Evolutionary conservation across 35 echinoderm and acorn worm species (phyloP), one percentile per base, ranked within the genome.

Genomic region (Apostichopus parvimensis): DNA sequence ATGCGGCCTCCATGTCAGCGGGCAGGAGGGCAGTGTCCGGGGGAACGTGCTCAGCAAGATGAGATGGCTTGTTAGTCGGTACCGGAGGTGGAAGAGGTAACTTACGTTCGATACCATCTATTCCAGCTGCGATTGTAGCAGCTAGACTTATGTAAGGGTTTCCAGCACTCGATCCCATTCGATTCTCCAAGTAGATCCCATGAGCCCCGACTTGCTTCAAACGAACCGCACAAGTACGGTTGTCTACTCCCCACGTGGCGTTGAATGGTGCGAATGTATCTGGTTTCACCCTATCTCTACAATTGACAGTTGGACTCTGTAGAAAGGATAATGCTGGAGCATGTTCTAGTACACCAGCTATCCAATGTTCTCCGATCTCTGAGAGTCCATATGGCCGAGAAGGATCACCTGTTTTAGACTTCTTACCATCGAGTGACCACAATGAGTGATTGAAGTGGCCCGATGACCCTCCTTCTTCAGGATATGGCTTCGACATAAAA

Each of bases 81-180:
- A 77, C 8, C 54, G 90, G 61, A 1, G 26, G 28, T 21, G 87
- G 87, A 72, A 92, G 94, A 1, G 80, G 58, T 12, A 95, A 83
- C 23, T 92, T 79, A 53, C 94, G 53, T 17, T 88, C 91, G 79
- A 95, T 95, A 5, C 94, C 94, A 20, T 95, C 94, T 20, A 95
- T 93, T 15, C 94, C 94, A 20, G 94, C 94, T 53, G 92, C 89
- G 1, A 95, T 88, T 14, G 86, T 93, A 21, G 88, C 94, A 8
- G 94, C 91, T 0, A 95, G 58, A 55, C 87, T 66, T 21, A 95
- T 83, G 57, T 95, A 95, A 14, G 94, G 94, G 54, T 95, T 95
- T 20, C 89, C 79, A 5, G 78, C 94, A n/a, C 80, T 87, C 58
- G 89, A 85, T 24, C 94, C 94, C 9, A 95, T 26, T 12, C 94